Base-by-base conservation (phyloP, 2,888 invertebrate species). In the Acrobasis suavella region DNA sequence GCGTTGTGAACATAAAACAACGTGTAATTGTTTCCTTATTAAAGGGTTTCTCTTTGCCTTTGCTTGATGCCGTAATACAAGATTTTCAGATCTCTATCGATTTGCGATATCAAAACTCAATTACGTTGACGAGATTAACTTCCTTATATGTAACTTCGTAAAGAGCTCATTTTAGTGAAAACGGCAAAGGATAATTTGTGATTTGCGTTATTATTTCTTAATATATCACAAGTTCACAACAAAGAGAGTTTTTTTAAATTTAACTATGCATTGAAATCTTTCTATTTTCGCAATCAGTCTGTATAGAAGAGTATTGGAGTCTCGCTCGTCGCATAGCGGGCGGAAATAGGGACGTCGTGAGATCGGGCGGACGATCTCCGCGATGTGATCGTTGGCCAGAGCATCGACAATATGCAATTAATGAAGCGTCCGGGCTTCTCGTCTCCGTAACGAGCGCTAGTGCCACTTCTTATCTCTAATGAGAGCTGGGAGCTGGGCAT, bases 391-490 rank as follows among this genome's bases (percentile, higher is more conserved):
- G 77, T 70, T 70, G 78, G 72, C 72, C 71, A 72, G 73, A 72
- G 76, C 81, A 80, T 76, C 80, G 81, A 87, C 86, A 87, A 88
- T 87, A 83, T 81, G 75, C 82, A 85, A 89, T 88, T 89, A 89
- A 89, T 85, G 85, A 85, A 81, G 76, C 76, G 77, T 83, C 77
- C 72, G 67, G 64, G 70, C 68, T 72, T 75, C 78, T 81, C 76
- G 81, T 83, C 78, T 83, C 79, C 82, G 80, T 85, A 83, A 84
- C 83, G 77, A 81, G 81, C 73, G 68, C 72, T 70, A 76, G 75
- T 81, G 80, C 78, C 76, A 79, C 79, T 79, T 81, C 80, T 86
- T 84, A 84, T 84, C 82, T 79, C 82, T 85, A 85, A 88, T 88
- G 85, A 87, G 83, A 77, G 77, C 74, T 75, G 71, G 71, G 74